Percentiles rank a stretch among this genome's conserved stretches.
These are phyloP conservation scores for Enoplosus armatus DNA, from an alignment of 2,797 vertebrate genomes.

Conservation along the genomic window DNA sequence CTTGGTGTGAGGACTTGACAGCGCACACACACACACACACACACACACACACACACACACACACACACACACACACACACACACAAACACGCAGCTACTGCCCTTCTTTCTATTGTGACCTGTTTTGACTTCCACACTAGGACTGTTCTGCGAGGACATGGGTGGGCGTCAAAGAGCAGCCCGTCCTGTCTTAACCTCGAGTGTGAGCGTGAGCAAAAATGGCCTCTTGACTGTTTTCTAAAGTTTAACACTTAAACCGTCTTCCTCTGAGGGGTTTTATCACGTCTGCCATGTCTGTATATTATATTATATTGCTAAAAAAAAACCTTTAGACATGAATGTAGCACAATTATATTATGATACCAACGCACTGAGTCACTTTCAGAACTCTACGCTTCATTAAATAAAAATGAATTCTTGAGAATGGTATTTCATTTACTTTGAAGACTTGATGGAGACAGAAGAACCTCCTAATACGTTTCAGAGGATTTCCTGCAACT, in stretches of 20 bases:
- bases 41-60: not conserved
- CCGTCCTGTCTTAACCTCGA: constrained; percentile 16
- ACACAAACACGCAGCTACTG: constrained; percentile 8
- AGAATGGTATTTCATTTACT: constrained; percentile 47
- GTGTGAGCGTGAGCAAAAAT: constrained; percentile 22
- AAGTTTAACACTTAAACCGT: constrained; percentile 14
- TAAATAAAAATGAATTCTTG: constrained; percentile 41
- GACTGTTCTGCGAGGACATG: constrained; percentile 33
- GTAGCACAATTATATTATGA: constrained; percentile 17
- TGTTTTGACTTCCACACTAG: constrained; percentile 31
- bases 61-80: not conserved
- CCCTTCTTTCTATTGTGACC: constrained; percentile 45
- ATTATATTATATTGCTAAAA: constrained; percentile 9
- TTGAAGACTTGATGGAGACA: constrained; percentile 53
- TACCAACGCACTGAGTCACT: constrained; percentile 9
- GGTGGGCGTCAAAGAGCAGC: constrained; percentile 34
- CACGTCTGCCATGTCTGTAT: constrained; percentile 6
- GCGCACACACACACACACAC: constrained; percentile 9
- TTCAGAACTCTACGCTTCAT: constrained; percentile 43
- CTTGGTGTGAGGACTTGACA: constrained; percentile 43
- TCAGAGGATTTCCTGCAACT: constrained; percentile 58
- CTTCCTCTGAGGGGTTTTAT: constrained; percentile 5
- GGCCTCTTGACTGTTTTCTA: constrained; percentile 18
- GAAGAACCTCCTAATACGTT: constrained; percentile 47
- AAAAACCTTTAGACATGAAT: constrained; percentile 10